These are phyloP conservation scores for Tiaroga cobitis DNA, from an alignment of 2,797 vertebrate genomes.

Conservation along the genomic window DNA sequence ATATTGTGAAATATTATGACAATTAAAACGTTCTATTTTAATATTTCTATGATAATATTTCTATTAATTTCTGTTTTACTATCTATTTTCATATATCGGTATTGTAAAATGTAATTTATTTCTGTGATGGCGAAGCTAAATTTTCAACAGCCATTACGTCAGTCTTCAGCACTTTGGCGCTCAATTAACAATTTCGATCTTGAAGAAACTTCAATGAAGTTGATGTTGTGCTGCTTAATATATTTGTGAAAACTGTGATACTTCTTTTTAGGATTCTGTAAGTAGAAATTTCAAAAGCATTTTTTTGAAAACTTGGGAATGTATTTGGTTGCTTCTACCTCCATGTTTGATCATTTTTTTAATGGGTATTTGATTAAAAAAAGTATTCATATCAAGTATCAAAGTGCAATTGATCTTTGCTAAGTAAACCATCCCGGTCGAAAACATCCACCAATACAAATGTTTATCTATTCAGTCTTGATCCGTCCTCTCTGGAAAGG, in stretches of 20 bases:
- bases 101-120: background rate
- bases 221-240: no score
- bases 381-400: background rate
- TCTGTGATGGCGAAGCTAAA: no score
- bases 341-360: background rate
- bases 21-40: background rate
- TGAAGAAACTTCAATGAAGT: no score
- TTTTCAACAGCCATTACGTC: no score
- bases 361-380: background rate
- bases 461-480: conserved; percentile 49
- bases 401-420: background rate
- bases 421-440: background rate
- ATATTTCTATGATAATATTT: background rate
- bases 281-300: background rate
- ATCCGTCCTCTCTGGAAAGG: conserved; percentile 58
- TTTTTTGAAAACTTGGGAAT: no score
- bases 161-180: no score
- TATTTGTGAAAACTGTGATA: no score
- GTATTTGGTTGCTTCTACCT: no score
- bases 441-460: conserved; percentile 1
- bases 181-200: background rate
- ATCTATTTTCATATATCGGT: no score
- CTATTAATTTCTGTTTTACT: no score
- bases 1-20: background rate
- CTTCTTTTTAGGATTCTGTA: background rate